Base-by-base conservation (phyloP, 1,140 invertebrate species). In the Neodiprion pinetum region DNA sequence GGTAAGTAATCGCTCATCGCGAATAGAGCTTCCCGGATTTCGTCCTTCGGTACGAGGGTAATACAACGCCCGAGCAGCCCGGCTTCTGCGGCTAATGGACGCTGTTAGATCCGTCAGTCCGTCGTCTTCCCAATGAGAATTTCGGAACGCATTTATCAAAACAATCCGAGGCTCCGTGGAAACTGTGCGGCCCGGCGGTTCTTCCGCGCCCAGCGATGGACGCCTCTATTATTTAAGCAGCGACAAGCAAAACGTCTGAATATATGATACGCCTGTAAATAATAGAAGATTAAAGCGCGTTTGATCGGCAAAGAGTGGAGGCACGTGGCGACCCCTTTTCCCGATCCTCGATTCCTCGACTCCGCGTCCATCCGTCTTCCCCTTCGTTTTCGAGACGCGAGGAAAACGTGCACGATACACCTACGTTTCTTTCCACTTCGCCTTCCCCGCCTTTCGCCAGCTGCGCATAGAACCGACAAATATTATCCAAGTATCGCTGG, bases 111-210 rank as follows among this genome's bases (percentile, higher is more conserved):
- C 53, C 53, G 53, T 61, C 53, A 8, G 53, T 61, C 53, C 53
- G 53, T 61, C 53, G n/a, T 61, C 11, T 61, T 61, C n/a, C 53
- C 53, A 61, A 61, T 17, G 53, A 61, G 53, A 61, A 61, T 61
- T 61, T 61, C 53, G 53, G 53, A 61, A 61, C 53, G n/a, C 53
- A 61, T 61, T 61, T 61, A 61, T 61, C 53, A 61, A 61, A 61
- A 61, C 53, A 8, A 61, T 61, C 53, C 53, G n/a, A 61, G n/a
- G 11, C 53, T 61, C n/a, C 53, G n/a, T 61, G 4, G 53, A 17
- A 61, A 8, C 17, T 21, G 17, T 21, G 17, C n/a, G 11, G 53
- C 53, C 5, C 28, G 28, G 28, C 28, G 28, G 28, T 40, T 40
- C 2, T 40, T 61, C 53, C 28, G 28, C 28, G 28, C 28, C 28